Evolutionary conservation across 2,113 vertebrate genomes (phyloP), one percentile per base, ranked within the genome.

Genomic region (Uria lomvia): DNA sequence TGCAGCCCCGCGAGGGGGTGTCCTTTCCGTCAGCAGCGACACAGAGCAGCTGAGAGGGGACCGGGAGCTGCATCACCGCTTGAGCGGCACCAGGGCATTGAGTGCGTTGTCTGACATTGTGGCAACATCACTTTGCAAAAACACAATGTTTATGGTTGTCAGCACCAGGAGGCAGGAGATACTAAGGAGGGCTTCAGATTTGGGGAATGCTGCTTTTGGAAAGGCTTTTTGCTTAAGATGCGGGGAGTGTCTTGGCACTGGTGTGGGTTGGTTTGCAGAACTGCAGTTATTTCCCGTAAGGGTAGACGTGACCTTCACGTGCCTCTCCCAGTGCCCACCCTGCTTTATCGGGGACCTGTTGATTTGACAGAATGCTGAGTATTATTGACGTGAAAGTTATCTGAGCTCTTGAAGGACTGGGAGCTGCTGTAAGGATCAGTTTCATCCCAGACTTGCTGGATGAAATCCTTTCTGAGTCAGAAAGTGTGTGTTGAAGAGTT

Each of bases 401-500:
- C 72, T 71, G 72, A 77, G 80, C 66, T 75, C 66, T 75, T 85
- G 38, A 78, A 91, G 84, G 56, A 29, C 86, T 88, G 62, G 40
- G 67, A 85, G 53, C 74, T 86, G 59, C 56, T 84, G 18, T 29
- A 16, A 75, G 83, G 55, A 59, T 74, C 43, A 9, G 65, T 67
- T 91, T 92, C 43, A 81, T 62, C 43, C 65, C 66, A 9, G n/a
- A 5, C 77, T 78, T 94, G 89, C 40, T 87, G 65, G 65, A 2
- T 92, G 60, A 95, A 89, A 60, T 56, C 36, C 77, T 71, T 82
- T 55, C 24, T 29, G 58, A 94, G 66, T 74, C 84, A 87, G 26
- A 90, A 90, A 96, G 89, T 82, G 76, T 52, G 40, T 90, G 77
- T 53, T 94, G 81, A 96, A 72, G 70, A 78, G 56, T 68, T 94